Base-by-base conservation (phyloP, 2,797 vertebrate genomes). In the Takifugu rubripes region DNA sequence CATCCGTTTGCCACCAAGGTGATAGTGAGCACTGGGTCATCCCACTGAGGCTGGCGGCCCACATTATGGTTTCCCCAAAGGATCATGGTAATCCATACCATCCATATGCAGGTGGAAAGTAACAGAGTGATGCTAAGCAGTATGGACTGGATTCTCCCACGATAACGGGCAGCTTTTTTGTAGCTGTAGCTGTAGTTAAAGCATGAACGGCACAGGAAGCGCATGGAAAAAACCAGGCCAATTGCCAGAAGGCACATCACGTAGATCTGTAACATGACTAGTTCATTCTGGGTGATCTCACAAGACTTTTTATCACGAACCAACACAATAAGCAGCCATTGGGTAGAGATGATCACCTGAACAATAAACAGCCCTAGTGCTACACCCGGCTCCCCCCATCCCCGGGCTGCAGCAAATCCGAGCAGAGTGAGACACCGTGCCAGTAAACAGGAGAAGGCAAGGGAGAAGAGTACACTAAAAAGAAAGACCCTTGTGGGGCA, bases 401-500 rank as follows among this genome's bases (percentile, higher is more conserved):
- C 91, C 7, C 90, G 78, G 5, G 73, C 64, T 0, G 87, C 88
- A 1, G 91, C 90, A 2, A 94, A 86, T 57, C 79, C 93, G 61
- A 75, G 81, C 76, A 95, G 65, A 16, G 92, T 91, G 15, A 92
- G 87, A 8, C 92, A 82, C 2, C 93, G 95, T 0, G 86, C 90
- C 64, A 97, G 79, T 66, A 98, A 91, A 70, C 94, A 94, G 5
- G 94, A 91, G 77, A 97, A 96, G 56, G 92, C 95, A 66, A 96
- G 61, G 2, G 93, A 86, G 56, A 96, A 97, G 58, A 95, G 70
- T 56, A 96, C 85, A 0, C 92, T 88, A 8, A 97, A 98, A 1
- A 95, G 91, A 81, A 98, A 96, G 79, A 96, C 76, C 49, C 96
- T 91, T 0, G 93, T 92, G 31, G 93, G 93, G 59, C 91, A 94